phyloP scores from a whole-genome alignment of 2,113 vertebrate genomes.

The Paradoxurus hermaphroditus region DNA sequence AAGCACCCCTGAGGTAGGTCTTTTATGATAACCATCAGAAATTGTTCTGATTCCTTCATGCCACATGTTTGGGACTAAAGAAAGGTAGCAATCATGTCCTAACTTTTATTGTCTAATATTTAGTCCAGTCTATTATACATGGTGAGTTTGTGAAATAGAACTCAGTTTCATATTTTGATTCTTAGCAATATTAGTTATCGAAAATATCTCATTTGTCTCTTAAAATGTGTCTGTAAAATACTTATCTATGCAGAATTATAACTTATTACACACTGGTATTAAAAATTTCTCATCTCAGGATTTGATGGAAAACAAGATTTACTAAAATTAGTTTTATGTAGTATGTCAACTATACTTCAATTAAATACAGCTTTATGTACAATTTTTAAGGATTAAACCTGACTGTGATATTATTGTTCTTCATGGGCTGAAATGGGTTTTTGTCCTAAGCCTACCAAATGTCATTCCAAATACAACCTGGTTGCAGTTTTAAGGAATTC shows the following conservation, averaged over 20 bases:
- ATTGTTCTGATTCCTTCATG: not conserved
- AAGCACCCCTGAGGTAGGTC: not conserved
- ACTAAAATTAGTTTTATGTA: not conserved
- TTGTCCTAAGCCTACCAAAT: not conserved
- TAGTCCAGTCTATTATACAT: not conserved
- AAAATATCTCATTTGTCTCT: not conserved
- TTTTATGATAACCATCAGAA: not conserved
- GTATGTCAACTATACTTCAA: not conserved
- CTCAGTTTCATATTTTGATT: not conserved
- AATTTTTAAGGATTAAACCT: not conserved
- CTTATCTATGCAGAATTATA: not conserved
- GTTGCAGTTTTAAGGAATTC: not conserved
- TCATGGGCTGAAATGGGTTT: not conserved
- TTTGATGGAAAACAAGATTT: constrained; percentile 1
- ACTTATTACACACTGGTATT: not conserved
- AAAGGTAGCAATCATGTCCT: not conserved
- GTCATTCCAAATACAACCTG: not conserved
- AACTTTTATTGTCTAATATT: not conserved
- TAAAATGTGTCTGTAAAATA: constrained; percentile 3
- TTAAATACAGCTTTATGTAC: not conserved
- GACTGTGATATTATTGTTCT: not conserved
- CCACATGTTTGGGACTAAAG: not conserved
- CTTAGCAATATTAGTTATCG: not conserved
- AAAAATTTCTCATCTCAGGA: not conserved
- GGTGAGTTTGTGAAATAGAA: not conserved